Evolutionary conservation across 2,113 vertebrate species (phyloP).

Genomic region (Chauna torquata): DNA sequence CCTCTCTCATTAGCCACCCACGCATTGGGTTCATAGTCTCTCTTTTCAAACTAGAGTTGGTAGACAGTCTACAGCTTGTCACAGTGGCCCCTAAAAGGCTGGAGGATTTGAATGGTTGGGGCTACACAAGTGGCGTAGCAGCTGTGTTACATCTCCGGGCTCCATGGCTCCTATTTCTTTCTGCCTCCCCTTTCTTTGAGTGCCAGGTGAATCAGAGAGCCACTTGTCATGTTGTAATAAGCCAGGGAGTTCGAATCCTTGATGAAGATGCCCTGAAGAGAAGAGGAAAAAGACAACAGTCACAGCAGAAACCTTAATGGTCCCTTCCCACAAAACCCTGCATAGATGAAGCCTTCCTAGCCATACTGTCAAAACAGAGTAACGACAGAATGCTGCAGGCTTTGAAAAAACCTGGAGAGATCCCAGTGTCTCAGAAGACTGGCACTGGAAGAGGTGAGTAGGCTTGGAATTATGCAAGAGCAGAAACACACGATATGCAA

Average conservation of each 20-base stretch:
- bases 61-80: background rate
- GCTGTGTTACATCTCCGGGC: background rate
- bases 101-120: background rate
- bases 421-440: background rate
- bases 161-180: conserved; percentile 84
- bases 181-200: conserved; percentile 98
- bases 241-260: conserved; percentile 99
- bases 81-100: background rate
- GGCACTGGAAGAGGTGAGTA: background rate
- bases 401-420: background rate
- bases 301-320: background rate
- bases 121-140: background rate
- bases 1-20: background rate
- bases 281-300: background rate
- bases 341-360: background rate
- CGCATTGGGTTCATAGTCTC: background rate
- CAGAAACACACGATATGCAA: background rate
- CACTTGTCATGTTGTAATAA: conserved; percentile 96
- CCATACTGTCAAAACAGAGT: rapidly evolving
- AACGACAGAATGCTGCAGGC: background rate
- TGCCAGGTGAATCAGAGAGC: conserved; percentile 93
- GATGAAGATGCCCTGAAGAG: conserved; percentile 95
- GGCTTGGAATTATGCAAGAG: background rate
- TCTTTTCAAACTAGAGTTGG: background rate
- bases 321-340: background rate